Conservation (phyloP, 1,140 invertebrate species). For the Amphibalanus amphitrite region DNA sequence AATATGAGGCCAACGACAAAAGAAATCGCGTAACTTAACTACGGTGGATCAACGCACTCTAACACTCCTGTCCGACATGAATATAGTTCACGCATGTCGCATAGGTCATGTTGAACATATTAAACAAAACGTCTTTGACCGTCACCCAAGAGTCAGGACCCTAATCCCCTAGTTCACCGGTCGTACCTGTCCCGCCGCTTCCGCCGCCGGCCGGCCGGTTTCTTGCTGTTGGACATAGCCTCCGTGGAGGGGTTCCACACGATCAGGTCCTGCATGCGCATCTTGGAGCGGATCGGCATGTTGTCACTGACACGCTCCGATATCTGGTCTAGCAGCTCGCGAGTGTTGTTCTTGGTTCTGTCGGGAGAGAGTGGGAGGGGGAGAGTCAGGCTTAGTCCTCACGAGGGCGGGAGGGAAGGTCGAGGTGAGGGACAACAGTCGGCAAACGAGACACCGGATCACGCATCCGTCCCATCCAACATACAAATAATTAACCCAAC, state of each 20-base stretch:
- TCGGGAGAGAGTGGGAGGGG: too few relatives aligned
- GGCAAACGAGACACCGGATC: background rate
- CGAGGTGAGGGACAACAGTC: background rate
- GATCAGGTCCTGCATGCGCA: background rate
- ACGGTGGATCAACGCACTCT: too few relatives aligned
- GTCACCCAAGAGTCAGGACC: too few relatives aligned
- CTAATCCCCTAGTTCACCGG: too few relatives aligned
- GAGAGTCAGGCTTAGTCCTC: too few relatives aligned
- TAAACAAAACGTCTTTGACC: too few relatives aligned
- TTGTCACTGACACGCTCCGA: background rate
- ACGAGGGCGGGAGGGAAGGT: too few relatives aligned
- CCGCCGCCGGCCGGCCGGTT: constrained; percentile 21
- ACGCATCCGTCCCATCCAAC: background rate
- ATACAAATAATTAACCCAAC: background rate
- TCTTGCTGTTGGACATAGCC: constrained; percentile 17
- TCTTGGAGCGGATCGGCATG: background rate
- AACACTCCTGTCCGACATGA: too few relatives aligned
- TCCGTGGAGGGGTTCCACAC: background rate
- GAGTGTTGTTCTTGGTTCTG: background rate
- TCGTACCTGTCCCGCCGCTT: background rate
- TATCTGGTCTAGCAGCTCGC: background rate
- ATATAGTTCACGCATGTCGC: too few relatives aligned
- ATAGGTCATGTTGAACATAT: too few relatives aligned
- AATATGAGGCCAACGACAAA: too few relatives aligned
- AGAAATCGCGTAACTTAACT: too few relatives aligned